A percentile compares a stretch with the other conserved stretches of the same genome.
These are phyloP conservation scores for Sinohyriopsis cumingii DNA, from an alignment of 2,888 invertebrate genomes.

Conservation along the genomic window DNA sequence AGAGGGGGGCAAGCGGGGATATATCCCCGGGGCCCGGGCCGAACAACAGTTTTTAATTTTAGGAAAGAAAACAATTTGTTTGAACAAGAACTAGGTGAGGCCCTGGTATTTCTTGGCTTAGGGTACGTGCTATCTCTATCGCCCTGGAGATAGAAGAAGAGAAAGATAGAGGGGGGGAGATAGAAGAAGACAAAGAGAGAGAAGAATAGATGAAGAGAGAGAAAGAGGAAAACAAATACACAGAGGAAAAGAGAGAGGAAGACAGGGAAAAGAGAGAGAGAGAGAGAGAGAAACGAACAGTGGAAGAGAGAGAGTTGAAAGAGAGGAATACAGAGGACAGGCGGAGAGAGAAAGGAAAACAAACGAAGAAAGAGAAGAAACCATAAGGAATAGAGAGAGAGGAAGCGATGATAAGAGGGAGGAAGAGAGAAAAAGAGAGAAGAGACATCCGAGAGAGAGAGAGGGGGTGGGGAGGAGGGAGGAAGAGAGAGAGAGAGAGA, in stretches of 20 bases:
- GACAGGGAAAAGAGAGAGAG: background rate
- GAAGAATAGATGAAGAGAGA: no score
- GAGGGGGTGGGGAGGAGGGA: background rate
- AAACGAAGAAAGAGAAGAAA: background rate
- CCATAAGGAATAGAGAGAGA: background rate
- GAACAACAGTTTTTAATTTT: no score
- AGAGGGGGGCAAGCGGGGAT: no score
- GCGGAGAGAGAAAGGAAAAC: background rate
- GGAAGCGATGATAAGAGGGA: constrained; percentile 1
- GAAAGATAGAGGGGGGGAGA: constrained; percentile 6
- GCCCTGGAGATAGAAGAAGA: no score
- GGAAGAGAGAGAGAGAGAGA: background rate
- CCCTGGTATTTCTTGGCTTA: no score
- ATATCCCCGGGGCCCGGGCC: no score
- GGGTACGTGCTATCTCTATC: no score
- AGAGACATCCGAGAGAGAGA: background rate
- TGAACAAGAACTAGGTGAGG: no score
- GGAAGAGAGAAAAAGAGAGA: background rate
- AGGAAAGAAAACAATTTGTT: no score
- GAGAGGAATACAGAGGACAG: background rate
- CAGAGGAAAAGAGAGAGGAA: background rate
- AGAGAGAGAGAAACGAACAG: background rate
- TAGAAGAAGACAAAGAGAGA: background rate
- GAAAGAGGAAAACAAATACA: background rate
- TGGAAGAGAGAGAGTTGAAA: background rate